Evolutionary conservation across 2,888 invertebrate species (phyloP), one percentile per base, ranked within the genome.

Genomic region (Ectobius pallidus): DNA sequence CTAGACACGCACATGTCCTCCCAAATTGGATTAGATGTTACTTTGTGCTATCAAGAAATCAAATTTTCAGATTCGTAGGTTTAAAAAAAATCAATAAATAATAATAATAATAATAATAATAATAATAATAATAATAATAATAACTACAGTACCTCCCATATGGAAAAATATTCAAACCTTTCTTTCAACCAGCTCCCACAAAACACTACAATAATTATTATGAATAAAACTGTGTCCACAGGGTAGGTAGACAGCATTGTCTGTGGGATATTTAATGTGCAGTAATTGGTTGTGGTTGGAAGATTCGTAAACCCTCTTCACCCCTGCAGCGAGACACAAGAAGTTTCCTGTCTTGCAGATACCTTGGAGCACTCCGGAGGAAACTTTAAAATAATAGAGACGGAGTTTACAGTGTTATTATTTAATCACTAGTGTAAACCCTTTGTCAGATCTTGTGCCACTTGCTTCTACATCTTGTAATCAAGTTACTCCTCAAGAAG

Each of bases 351-450:
- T 14, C 22, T 52, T 22, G 3, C 52, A 18, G 52, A 32, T 65
- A 44, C 65, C 65, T 42, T 65, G 22, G 22, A 63, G 65, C 65
- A 27, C 30, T 3, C 30, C 46, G n/a, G n/a, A n/a, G n/a, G n/a
- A 44, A 65, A 65, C 25, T 65, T 65, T 65, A 46, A 62, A 62
- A 44, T 46, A 42, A 65, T 65, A 65, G 27, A 46, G 65, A 25
- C 27, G 46, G 65, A 65, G 39, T 18, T 30, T 65, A n/a, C n/a
- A n/a, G 27, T 65, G 65, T 65, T 65, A 65, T 65, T 65, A 65
- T 65, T 65, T 65, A 65, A 65, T 65, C 65, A 44, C 44, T 65
- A 44, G 44, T 65, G 16, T 65, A 65, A 65, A 65, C 65, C 65
- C 65, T 44, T 46, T 46, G 25, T 20, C 39, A 30, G 32, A 58